Conservation (phyloP, 2,797 vertebrate genomes). For the Discoglossus pictus region DNA sequence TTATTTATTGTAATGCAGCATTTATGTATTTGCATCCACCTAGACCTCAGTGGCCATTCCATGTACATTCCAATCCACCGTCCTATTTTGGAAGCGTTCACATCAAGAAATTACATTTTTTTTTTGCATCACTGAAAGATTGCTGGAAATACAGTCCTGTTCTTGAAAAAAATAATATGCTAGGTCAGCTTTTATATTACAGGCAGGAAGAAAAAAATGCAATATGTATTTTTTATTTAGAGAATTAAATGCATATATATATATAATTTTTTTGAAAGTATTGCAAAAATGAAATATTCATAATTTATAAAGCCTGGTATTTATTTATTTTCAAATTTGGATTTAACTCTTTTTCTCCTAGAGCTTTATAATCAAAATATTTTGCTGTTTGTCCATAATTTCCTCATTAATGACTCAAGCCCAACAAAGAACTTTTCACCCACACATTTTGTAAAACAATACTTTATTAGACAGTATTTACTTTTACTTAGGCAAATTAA, state of each 20-base stretch:
- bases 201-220: background rate
- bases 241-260: constrained; percentile 12
- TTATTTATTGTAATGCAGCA: no score
- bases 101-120: constrained; percentile 40
- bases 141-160: constrained; percentile 30
- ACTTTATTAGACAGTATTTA: no score
- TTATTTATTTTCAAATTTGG: background rate
- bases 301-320: background rate
- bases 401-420: no score
- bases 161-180: constrained; percentile 36
- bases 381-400: no score
- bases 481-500: no score
- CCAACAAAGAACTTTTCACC: no score
- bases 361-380: background rate
- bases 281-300: background rate
- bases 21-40: no score
- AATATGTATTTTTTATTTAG: constrained; percentile 24
- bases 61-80: constrained; percentile 24
- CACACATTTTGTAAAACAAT: no score
- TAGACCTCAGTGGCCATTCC: constrained; percentile 1
- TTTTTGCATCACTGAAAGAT: constrained; percentile 31
- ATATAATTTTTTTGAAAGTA: background rate
- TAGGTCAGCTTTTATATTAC: constrained; percentile 39
- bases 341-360: background rate
- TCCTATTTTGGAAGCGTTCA: constrained; percentile 19